Percentiles rank a stretch among this genome's conserved stretches.
These are phyloP conservation scores for Montipora foliosa DNA, from an alignment of 64 coral and sea anemone genomes.

Conservation along the genomic window DNA sequence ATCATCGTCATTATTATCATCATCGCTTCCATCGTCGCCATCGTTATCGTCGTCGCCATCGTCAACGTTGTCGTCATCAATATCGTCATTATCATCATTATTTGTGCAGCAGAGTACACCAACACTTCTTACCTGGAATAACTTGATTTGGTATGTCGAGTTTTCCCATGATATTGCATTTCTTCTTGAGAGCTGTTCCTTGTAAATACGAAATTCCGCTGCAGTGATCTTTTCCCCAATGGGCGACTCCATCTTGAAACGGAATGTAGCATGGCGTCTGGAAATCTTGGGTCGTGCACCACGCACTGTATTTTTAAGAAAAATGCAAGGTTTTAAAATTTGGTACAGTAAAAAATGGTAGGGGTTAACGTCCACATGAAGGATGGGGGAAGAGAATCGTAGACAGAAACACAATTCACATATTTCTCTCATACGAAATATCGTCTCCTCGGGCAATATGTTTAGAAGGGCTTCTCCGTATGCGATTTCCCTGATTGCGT, in stretches of 20 bases:
- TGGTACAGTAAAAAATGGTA: not conserved
- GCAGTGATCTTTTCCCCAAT: conserved; percentile 58
- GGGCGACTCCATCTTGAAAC: conserved; percentile 61
- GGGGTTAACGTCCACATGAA: no score
- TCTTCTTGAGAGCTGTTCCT: conserved; percentile 2
- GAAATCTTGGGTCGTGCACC: conserved; percentile 70
- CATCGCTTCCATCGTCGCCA: no score
- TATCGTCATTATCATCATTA: not conserved
- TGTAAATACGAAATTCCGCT: conserved; percentile 68
- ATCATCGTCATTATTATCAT: no score
- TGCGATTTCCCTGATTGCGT: no score
- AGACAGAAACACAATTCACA: no score
- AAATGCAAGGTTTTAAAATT: not conserved
- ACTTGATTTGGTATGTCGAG: conserved; percentile 17
- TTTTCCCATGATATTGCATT: not conserved
- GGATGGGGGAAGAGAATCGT: no score
- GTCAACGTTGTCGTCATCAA: no score
- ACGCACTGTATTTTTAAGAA: conserved; percentile 13
- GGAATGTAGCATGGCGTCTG: conserved; percentile 46
- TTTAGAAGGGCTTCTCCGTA: no score
- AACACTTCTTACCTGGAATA: conserved; percentile 26
- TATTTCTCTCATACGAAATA: no score
- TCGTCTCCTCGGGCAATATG: no score
- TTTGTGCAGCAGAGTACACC: no score
- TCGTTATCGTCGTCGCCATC: no score